phyloP scores from a whole-genome alignment of 1,140 invertebrate genomes.

The Drosophila eugracilis region DNA sequence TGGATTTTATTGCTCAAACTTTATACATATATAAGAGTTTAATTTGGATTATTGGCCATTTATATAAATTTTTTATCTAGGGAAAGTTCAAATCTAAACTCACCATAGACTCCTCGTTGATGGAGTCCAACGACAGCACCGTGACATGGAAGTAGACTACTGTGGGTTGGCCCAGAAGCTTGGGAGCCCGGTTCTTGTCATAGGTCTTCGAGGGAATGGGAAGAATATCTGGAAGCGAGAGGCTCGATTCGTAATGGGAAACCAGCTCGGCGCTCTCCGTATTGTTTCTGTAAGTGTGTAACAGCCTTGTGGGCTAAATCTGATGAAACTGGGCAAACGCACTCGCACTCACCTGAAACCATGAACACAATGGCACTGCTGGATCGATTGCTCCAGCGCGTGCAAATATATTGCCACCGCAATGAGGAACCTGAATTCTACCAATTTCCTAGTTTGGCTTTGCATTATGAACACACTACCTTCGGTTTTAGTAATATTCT shows the following conservation, averaged over 20 bases:
- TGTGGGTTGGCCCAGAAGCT: slow-evolving; percentile 93
- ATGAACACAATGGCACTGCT: slow-evolving; percentile 83
- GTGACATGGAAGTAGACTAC: slow-evolving; percentile 95
- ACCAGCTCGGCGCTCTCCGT: slow-evolving; percentile 83
- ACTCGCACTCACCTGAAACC: slow-evolving; percentile 72
- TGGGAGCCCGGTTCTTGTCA: slow-evolving; percentile 95
- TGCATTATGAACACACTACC: slow-evolving; percentile 74
- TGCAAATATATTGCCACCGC: slow-evolving; percentile 68
- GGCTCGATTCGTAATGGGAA: slow-evolving; percentile 87
- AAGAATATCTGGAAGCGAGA: slow-evolving; percentile 92
- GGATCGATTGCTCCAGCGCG: slow-evolving; percentile 81
- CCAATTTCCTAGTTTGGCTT: slow-evolving; percentile 57
- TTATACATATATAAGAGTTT: no score
- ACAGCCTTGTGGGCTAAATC: slow-evolving; percentile 35
- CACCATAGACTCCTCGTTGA: slow-evolving; percentile 97
- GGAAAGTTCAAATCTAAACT: no score
- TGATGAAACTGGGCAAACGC: slow-evolving; percentile 60
- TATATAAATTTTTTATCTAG: no score
- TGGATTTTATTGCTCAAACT: no score
- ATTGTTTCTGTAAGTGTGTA: slow-evolving; percentile 64
- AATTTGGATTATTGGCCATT: no score
- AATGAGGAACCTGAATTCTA: slow-evolving; percentile 64
- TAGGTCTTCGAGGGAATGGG: slow-evolving; percentile 93
- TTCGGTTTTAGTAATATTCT: slow-evolving; percentile 53
- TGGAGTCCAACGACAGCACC: slow-evolving; percentile 93